Base-by-base conservation (phyloP, 2,113 vertebrate species). In the Phyllopteryx taeniolatus region DNA sequence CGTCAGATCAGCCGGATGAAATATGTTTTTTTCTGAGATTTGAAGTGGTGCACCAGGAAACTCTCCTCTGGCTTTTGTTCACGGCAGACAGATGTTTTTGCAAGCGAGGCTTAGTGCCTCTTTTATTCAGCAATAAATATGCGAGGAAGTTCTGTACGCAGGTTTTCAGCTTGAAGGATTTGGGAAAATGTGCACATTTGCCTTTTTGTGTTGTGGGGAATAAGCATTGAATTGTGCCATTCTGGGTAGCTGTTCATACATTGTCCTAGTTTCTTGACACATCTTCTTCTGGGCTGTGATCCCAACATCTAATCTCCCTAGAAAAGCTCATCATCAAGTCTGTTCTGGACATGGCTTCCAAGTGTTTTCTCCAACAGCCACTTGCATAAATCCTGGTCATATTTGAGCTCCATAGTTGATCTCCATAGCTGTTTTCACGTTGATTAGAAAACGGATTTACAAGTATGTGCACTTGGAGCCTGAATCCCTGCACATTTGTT, bases 21-120 rank as follows among this genome's bases (percentile, higher is more conserved):
- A 64, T 31, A 27, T 27, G 74, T 73, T 72, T 46, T 72, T 46
- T 19, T 2, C 15, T n/a, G 73, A 54, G 64, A 67, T 69, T 67
- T 72, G 12, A 35, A 69, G 65, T 67, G 66, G 53, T 67, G 20
- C 42, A 54, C 15, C 5, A 67, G 54, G 62, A 65, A 68, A 53
- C 59, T 68, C 4, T 70, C 2, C 13, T 33, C 12, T 9, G 57
- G 31, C 27, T 49, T 49, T 67, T 72, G 54, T 63, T 66, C 62
- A 39, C 8, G 54, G 42, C 67, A 27, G 13, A 70, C 43, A 44
- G 14, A 66, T 11, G 11, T 5, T 66, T 72, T 35, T 66, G 42
- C n/a, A 13, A 66, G n/a, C 1, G 42, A 22, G 63, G 43, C 42
- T 27, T 14, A 31, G 39, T 43, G 19, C 20, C 10, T 5, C 9